Evolutionary conservation across 2,113 vertebrate species (phyloP).

Genomic region (Toxostoma redivivum): DNA sequence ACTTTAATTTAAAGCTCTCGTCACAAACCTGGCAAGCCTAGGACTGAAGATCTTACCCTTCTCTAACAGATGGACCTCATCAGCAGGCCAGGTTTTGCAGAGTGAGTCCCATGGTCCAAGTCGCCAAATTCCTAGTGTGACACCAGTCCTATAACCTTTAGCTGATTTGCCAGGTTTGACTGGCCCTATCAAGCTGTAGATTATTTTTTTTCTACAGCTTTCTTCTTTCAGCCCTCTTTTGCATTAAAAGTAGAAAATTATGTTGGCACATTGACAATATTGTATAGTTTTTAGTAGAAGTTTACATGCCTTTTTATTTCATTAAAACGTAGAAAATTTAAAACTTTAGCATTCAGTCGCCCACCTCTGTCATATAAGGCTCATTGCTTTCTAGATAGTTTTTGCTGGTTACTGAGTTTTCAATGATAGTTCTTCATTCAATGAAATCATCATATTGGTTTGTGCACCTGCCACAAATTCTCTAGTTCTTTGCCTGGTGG

Average conservation of each 20-base stretch:
- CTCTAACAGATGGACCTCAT: not conserved
- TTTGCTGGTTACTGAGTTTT: not conserved
- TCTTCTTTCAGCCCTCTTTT: not conserved
- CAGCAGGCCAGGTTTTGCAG: not conserved
- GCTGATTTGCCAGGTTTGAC: not conserved
- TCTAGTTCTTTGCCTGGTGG: not conserved
- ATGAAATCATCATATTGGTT: not conserved
- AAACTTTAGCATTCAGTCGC: not conserved
- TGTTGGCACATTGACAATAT: not conserved
- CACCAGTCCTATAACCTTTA: not conserved
- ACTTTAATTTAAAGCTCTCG: not conserved
- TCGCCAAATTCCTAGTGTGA: not conserved
- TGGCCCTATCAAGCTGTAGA: not conserved
- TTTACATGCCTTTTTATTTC: not conserved
- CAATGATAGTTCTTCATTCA: not conserved
- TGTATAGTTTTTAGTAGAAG: not conserved
- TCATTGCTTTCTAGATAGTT: not conserved
- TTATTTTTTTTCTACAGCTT: not conserved
- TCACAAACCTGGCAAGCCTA: not conserved
- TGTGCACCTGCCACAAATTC: not conserved
- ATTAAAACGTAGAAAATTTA: not conserved
- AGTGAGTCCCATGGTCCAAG: rapidly evolving
- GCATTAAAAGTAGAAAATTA: not conserved
- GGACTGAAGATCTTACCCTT: not conserved
- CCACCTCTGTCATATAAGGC: not conserved